Conservation (phyloP, 1,140 invertebrate species). For the Rhizoglyphus robini region DNA sequence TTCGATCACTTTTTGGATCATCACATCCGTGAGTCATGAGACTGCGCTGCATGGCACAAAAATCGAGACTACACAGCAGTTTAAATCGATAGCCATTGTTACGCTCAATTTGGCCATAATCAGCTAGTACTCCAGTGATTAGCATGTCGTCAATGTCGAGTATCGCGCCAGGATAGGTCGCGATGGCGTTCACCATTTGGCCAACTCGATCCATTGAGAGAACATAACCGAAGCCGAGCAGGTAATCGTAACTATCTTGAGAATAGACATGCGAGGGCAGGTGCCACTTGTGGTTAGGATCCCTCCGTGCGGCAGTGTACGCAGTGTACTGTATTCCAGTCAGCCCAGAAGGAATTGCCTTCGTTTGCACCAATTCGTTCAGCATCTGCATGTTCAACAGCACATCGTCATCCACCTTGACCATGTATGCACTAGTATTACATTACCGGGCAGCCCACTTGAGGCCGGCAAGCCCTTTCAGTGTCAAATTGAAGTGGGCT, state of each 20-base stretch:
- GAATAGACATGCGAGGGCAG: slow-evolving; percentile 54
- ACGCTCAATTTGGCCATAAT: neutral
- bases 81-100: neutral
- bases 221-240: slow-evolving; percentile 2
- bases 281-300: slow-evolving; percentile 63
- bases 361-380: slow-evolving; percentile 16
- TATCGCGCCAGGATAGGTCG: neutral
- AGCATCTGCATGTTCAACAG: slow-evolving; percentile 50
- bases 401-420: slow-evolving; percentile 73
- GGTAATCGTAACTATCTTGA: neutral
- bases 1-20: neutral
- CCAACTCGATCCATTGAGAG: neutral
- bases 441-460: slow-evolving; percentile 47
- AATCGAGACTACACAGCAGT: neutral
- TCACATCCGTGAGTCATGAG: neutral
- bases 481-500: slow-evolving; percentile 31
- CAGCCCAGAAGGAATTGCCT: slow-evolving; percentile 36
- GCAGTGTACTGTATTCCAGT: slow-evolving; percentile 61
- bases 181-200: neutral
- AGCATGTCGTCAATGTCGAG: slow-evolving; percentile 6
- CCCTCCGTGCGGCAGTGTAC: slow-evolving; percentile 70
- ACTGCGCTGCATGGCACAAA: neutral
- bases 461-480: slow-evolving; percentile 31
- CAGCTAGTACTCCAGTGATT: neutral
- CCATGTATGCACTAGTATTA: slow-evolving; percentile 47